Base-by-base conservation (phyloP, 2,888 invertebrate genomes). In the Lasioglossum malachurum region DNA sequence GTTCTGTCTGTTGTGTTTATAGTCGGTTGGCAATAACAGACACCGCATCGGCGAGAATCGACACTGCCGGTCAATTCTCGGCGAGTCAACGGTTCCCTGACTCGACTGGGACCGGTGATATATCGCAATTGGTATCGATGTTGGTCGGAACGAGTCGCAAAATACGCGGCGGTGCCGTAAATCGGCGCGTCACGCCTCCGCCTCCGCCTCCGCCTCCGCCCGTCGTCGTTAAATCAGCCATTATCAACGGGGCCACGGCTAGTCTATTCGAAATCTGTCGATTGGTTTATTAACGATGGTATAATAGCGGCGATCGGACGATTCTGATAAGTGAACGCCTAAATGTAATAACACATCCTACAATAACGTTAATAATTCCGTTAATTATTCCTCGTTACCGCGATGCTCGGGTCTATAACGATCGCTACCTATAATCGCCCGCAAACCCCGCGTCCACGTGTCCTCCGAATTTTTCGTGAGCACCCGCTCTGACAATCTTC, bases 331-430 rank as follows among this genome's bases (percentile, higher is more conserved):
- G 81, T 79, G 84, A 74, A 57, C 72, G 67, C 69, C 80, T 82
- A 82, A 90, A 88, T 80, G 80, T 80, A 80, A 88, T 90, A 80
- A 90, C 83, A 90, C 83, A 87, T 78, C 74, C 57, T 80, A 49
- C 74, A 83, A 80, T 87, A 82, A 90, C 73, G 84, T 89, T 89
- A 86, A 89, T 83, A 82, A 88, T 67, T 83, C 80, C 80, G 77
- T 85, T 88, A 88, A 90, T 90, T 83, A 80, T 84, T 83, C 74
- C 80, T 79, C 75, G 83, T 82, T 84, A 82, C 67, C 64, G 71
- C 71, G 73, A 73, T n/a, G 38, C 57, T 41, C 31, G 35, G 49
- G 35, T 27, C 19, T 49, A 76, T 78, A 78, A 76, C 76, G 78
- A 86, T 82, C 74, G 87, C 72, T 46, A 38, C 41, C 23, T 27